Conservation (phyloP, 2,113 vertebrate genomes). For the Pterocles gutturalis region DNA sequence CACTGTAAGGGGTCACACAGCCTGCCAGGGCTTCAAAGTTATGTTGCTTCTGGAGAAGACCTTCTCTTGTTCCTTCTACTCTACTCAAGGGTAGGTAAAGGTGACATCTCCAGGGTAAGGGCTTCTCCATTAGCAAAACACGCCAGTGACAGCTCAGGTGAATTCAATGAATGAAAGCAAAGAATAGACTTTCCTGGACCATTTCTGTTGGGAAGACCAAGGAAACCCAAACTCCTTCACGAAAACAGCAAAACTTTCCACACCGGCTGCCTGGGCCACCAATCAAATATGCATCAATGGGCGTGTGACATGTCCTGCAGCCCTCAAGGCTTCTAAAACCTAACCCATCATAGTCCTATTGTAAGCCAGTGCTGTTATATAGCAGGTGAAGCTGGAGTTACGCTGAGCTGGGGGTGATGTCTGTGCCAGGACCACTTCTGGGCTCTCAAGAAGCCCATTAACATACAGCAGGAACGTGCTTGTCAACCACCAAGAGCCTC, state of each 20-base stretch:
- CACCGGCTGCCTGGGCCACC: not conserved
- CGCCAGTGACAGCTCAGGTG: fast-evolving
- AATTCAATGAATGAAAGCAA: not conserved
- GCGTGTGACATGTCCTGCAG: not conserved
- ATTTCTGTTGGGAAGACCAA: not conserved
- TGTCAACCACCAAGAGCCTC: not conserved
- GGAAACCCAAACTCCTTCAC: not conserved
- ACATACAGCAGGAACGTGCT: not conserved
- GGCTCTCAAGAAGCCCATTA: not conserved
- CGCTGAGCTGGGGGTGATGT: not conserved
- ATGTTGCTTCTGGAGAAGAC: not conserved
- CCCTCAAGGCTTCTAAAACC: not conserved
- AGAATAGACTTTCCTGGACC: not conserved
- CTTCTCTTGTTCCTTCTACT: not conserved
- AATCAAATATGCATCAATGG: not conserved
- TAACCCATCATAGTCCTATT: not conserved
- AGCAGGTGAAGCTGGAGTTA: not conserved
- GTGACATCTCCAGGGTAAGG: not conserved
- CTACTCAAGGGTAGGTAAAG: not conserved
- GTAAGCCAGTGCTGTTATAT: not conserved
- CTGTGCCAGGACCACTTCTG: not conserved
- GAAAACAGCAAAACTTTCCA: not conserved
- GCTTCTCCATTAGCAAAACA: not conserved
- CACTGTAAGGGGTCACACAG: not conserved
- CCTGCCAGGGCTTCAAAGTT: not conserved